phyloP scores from a whole-genome alignment of 2,888 invertebrate species.

The Rhorus exstirpatorius region DNA sequence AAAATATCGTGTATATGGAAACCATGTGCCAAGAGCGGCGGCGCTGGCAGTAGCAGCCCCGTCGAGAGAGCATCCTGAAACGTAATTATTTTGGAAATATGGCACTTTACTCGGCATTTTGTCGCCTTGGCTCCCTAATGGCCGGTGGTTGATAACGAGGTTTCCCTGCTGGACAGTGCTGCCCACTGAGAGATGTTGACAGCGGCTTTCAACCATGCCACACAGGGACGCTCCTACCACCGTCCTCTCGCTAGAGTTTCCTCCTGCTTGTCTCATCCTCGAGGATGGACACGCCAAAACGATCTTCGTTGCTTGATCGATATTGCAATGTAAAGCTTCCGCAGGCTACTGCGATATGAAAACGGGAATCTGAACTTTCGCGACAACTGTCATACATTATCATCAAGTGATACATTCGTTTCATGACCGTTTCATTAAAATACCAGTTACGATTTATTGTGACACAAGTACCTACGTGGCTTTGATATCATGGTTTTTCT shows the following conservation, averaged over 20 bases:
- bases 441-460: too few relatives aligned
- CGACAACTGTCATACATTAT: too few relatives aligned
- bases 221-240: conserved; percentile 68
- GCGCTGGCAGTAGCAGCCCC: conserved; percentile 41
- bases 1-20: conserved; percentile 76
- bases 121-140: conserved; percentile 86
- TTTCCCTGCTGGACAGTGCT: conserved; percentile 83
- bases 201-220: conserved; percentile 85
- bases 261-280: conserved; percentile 58
- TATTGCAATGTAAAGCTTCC: conserved; percentile 7
- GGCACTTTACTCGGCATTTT: conserved; percentile 86
- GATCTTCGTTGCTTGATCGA: conserved; percentile 43
- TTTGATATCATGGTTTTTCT: too few relatives aligned
- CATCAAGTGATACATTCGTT: too few relatives aligned
- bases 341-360: neutral
- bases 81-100: conserved; percentile 85
- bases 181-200: conserved; percentile 86
- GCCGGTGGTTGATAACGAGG: conserved; percentile 86
- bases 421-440: too few relatives aligned
- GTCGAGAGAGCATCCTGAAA: conserved; percentile 72
- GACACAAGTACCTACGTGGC: too few relatives aligned
- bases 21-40: conserved; percentile 44
- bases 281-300: conserved; percentile 43
- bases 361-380: neutral
- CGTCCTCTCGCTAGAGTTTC: conserved; percentile 48